Evolutionary conservation across 2,888 invertebrate genomes (phyloP).

Genomic region (Brachypalpus laphriformis): DNA sequence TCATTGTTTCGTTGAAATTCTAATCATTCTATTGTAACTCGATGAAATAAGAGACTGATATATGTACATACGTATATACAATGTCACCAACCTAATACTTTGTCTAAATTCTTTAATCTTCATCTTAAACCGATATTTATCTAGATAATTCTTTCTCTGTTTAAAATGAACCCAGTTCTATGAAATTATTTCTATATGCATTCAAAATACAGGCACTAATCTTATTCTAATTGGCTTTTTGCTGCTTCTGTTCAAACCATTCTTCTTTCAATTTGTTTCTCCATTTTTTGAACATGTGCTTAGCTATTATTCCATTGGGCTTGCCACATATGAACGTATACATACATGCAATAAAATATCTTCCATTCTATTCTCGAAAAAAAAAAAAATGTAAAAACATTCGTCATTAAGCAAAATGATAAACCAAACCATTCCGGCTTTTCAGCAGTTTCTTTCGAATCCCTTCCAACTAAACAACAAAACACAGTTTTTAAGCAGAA

Average conservation of each 20-base stretch:
- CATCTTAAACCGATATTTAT: background rate
- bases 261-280: background rate
- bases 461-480: background rate
- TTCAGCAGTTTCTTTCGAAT: background rate
- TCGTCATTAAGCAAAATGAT: background rate
- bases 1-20: too few species aligned
- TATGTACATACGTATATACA: background rate
- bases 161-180: too few species aligned
- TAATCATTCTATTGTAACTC: background rate
- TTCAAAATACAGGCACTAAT: background rate
- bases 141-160: background rate
- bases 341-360: too few species aligned
- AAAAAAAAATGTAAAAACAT: background rate
- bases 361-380: background rate
- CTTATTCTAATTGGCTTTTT: background rate
- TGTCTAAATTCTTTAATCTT: background rate
- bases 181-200: too few species aligned
- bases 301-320: background rate
- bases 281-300: background rate
- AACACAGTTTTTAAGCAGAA: background rate
- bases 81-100: background rate
- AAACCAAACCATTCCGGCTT: background rate
- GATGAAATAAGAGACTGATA: background rate
- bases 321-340: background rate
- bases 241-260: background rate